These are phyloP conservation scores for Phaedon cochleariae DNA, from an alignment of 2,888 invertebrate species.

Conservation along the genomic window DNA sequence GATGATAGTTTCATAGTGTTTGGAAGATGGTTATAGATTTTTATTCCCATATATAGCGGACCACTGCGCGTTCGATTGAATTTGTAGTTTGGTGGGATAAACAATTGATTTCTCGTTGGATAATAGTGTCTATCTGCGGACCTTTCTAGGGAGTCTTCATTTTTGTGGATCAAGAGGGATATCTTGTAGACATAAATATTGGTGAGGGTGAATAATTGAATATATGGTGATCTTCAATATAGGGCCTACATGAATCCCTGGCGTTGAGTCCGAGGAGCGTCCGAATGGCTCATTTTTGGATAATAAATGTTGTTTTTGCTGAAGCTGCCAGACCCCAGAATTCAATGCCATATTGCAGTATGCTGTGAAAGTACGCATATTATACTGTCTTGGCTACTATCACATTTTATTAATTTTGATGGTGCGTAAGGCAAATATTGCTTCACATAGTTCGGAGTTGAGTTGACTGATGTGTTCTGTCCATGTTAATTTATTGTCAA, in stretches of 20 bases:
- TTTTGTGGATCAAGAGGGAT: conserved; percentile 1
- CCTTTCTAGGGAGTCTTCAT: neutral
- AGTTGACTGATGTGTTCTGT: neutral
- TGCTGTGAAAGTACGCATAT: neutral
- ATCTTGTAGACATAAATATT: neutral
- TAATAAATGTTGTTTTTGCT: neutral
- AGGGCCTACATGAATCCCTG: no score
- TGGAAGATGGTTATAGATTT: neutral
- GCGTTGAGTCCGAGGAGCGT: no score
- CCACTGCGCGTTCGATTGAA: neutral
- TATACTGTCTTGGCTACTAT: neutral
- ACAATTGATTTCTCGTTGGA: neutral
- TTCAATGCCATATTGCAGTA: neutral
- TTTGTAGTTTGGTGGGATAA: neutral
- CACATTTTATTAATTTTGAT: neutral
- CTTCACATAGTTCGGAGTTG: neutral
- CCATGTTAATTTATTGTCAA: no score
- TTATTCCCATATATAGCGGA: no score
- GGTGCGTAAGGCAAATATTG: neutral
- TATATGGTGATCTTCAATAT: no score
- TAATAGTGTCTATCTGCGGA: neutral
- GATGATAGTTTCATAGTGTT: neutral
- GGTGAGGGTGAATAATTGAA: neutral
- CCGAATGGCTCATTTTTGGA: no score
- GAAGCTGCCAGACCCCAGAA: neutral